These are phyloP conservation scores for Conger conger DNA, from an alignment of 2,113 vertebrate species.

Conservation along the genomic window DNA sequence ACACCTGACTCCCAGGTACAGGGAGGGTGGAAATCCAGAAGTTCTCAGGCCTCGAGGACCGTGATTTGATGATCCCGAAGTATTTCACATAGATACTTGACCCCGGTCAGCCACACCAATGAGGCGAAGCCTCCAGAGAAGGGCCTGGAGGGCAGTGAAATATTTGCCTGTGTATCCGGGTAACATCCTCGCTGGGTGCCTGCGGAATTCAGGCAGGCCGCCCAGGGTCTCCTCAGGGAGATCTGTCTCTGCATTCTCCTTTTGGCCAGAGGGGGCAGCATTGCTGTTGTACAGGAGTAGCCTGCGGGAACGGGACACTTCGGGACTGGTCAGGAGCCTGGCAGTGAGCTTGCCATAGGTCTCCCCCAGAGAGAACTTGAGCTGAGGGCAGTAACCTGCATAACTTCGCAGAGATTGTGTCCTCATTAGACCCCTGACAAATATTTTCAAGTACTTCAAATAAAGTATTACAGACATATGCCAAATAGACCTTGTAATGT, in stretches of 20 bases:
- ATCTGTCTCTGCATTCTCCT: neutral
- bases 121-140: neutral
- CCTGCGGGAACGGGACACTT: constrained; percentile 46
- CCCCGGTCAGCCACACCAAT: too few species aligned
- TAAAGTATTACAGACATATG: too few species aligned
- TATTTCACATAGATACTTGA: too few species aligned
- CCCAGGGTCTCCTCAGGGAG: constrained; percentile 29
- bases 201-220: constrained; percentile 29
- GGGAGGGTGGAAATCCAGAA: too few species aligned
- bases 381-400: constrained; percentile 72
- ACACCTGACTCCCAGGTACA: too few species aligned
- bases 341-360: constrained; percentile 66
- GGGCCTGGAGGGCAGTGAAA: neutral
- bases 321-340: constrained; percentile 60
- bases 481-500: too few species aligned
- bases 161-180: constrained; percentile 75
- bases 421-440: neutral
- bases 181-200: constrained; percentile 58
- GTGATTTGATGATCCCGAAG: too few species aligned
- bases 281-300: constrained; percentile 55
- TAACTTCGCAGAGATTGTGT: constrained; percentile 55
- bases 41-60: too few species aligned
- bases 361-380: constrained; percentile 67
- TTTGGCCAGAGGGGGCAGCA: constrained; percentile 14
- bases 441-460: too few species aligned